Evolutionary conservation across 2,888 invertebrate species (phyloP).

Genomic region (Polydrusus tereticollis): DNA sequence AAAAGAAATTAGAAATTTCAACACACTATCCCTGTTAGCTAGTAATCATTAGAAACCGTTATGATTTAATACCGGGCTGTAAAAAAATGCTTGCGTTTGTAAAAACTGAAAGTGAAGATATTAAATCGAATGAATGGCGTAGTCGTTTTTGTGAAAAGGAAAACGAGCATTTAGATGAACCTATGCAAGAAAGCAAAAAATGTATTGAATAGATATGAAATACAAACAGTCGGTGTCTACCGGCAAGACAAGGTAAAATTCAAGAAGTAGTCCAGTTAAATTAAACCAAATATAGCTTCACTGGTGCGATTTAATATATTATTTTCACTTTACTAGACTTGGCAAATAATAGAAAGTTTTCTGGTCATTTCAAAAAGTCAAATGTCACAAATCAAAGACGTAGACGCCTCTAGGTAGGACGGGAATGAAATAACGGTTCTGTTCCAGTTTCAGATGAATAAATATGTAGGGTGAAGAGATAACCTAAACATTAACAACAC

Average conservation of each 20-base stretch:
- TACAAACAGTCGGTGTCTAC: not conserved
- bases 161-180: not conserved
- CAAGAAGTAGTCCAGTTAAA: not conserved
- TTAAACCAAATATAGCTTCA: not conserved
- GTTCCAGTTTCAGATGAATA: too few species aligned
- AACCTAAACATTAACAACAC: too few species aligned
- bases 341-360: too few species aligned
- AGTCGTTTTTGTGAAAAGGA: conserved; percentile 9
- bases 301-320: too few species aligned
- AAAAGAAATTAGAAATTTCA: conserved; percentile 8
- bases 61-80: not conserved
- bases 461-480: too few species aligned
- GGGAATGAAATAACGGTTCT: too few species aligned
- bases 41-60: not conserved
- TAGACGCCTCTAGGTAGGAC: too few species aligned
- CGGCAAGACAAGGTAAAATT: not conserved
- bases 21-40: too few species aligned
- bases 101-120: conserved; percentile 18
- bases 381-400: too few species aligned
- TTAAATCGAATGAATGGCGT: not conserved
- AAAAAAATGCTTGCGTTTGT: not conserved
- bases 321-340: too few species aligned
- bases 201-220: not conserved
- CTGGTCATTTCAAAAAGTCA: too few species aligned
- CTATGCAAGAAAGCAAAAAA: not conserved